These are phyloP conservation scores for Andricus quercusramuli DNA, from an alignment of 2,888 invertebrate species.

Conservation along the genomic window DNA sequence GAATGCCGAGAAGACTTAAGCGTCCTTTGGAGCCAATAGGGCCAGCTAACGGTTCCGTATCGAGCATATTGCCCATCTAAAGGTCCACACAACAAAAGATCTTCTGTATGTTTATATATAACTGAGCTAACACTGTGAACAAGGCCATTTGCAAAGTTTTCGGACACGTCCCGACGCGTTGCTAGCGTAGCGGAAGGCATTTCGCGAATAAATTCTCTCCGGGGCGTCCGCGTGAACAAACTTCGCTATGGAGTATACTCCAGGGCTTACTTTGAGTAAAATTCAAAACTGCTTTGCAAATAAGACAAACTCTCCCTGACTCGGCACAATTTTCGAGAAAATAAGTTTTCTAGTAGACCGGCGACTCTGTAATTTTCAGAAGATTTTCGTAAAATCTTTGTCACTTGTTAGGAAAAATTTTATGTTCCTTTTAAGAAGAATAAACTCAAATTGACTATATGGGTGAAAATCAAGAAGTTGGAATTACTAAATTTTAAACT, in stretches of 20 bases:
- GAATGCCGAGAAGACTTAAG: conserved; percentile 65
- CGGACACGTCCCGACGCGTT: conserved; percentile 42
- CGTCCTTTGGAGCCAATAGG: conserved; percentile 74
- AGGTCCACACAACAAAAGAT: conserved; percentile 1
- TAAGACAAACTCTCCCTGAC: conserved; percentile 1
- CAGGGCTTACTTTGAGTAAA: conserved; percentile 33
- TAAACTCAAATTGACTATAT: no score
- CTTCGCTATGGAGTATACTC: conserved; percentile 17
- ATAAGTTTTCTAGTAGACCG: not conserved
- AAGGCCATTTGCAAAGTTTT: conserved; percentile 53
- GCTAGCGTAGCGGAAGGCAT: conserved; percentile 51
- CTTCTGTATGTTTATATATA: not conserved
- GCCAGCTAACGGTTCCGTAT: conserved; percentile 67
- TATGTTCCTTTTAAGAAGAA: not conserved
- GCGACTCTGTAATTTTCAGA: not conserved
- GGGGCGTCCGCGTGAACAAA: conserved; percentile 21
- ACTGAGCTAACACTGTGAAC: not conserved
- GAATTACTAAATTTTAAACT: no score
- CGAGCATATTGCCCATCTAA: conserved; percentile 63
- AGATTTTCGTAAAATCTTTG: not conserved
- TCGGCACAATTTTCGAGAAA: conserved; percentile 8
- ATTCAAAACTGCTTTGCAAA: conserved; percentile 32
- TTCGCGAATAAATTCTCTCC: conserved; percentile 45
- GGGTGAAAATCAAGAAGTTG: no score
- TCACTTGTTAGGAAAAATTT: no score